These are phyloP conservation scores for Heliconius ismenius DNA, from an alignment of 2,888 invertebrate species.

Conservation along the genomic window DNA sequence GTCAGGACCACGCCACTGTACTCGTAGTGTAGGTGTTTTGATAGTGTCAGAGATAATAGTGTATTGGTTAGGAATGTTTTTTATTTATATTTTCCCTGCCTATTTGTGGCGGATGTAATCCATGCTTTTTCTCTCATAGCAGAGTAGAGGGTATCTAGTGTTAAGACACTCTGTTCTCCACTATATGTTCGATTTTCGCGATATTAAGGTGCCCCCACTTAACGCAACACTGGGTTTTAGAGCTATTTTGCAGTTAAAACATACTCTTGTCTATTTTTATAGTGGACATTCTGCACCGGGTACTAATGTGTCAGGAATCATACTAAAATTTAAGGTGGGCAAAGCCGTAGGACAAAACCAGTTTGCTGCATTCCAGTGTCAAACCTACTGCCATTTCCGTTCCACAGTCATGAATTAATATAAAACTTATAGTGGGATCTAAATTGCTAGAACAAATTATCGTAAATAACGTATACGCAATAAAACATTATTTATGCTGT, in stretches of 20 bases:
- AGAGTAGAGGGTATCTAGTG: too few relatives aligned
- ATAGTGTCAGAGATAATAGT: constrained; percentile 73
- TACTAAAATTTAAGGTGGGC: too few relatives aligned
- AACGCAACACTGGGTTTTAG: too few relatives aligned
- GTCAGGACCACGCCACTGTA: constrained; percentile 60
- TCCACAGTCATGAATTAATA: background rate
- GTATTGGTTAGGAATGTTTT: constrained; percentile 38
- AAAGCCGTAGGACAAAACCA: background rate
- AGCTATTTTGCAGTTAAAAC: too few relatives aligned
- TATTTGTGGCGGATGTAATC: too few relatives aligned
- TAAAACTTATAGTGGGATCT: background rate
- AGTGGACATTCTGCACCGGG: too few relatives aligned
- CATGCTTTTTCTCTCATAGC: too few relatives aligned
- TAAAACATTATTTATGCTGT: constrained; percentile 27
- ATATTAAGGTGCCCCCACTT: too few relatives aligned
- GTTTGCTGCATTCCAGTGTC: background rate
- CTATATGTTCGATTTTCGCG: too few relatives aligned
- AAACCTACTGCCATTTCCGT: background rate
- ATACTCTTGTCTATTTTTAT: too few relatives aligned
- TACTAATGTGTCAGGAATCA: too few relatives aligned
- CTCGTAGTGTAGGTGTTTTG: constrained; percentile 63
- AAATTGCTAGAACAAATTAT: constrained; percentile 23
- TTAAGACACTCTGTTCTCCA: too few relatives aligned
- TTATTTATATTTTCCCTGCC: background rate
- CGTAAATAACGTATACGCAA: constrained; percentile 50